Evolutionary conservation across 2,888 invertebrate species (phyloP).

Genomic region (Helobdella robusta): DNA sequence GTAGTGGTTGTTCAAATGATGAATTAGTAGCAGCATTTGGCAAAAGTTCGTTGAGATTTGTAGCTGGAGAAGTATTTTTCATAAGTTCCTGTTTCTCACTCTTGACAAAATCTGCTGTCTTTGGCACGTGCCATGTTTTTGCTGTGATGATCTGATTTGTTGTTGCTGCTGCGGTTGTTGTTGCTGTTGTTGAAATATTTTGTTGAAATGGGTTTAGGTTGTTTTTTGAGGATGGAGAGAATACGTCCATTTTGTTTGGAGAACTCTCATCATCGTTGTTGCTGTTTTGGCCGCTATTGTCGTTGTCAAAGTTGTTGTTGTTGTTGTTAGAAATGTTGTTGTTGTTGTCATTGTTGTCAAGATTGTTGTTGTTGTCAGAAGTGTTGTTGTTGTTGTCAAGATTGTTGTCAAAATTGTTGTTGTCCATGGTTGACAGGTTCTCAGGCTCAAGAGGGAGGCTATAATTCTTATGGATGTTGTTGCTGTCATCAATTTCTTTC

Average conservation of each 20-base stretch:
- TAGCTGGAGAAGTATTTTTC: background rate
- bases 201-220: background rate
- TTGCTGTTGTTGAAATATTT: slow-evolving; percentile 7
- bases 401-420: slow-evolving; percentile 9
- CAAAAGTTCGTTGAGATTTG: background rate
- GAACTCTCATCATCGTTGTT: slow-evolving; percentile 4
- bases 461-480: no score
- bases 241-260: slow-evolving; percentile 5
- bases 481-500: background rate
- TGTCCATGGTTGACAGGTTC: background rate
- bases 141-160: slow-evolving; percentile 23
- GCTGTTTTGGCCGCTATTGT: background rate
- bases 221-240: background rate
- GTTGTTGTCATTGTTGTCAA: slow-evolving; percentile 40
- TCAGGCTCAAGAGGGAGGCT: no score
- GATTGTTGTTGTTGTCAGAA: slow-evolving; percentile 45
- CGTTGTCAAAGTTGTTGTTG: background rate
- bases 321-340: slow-evolving; percentile 10
- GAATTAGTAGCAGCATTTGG: slow-evolving; percentile 4
- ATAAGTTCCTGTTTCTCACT: background rate
- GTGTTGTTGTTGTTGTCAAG: slow-evolving; percentile 9
- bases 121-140: slow-evolving; percentile 26
- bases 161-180: slow-evolving; percentile 3
- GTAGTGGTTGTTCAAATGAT: slow-evolving; percentile 1
- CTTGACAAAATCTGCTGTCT: background rate